A percentile compares a stretch with the other conserved stretches of the same genome.
phyloP scores from a whole-genome alignment of 2,888 invertebrate species.

The Diarsia brunnea region DNA sequence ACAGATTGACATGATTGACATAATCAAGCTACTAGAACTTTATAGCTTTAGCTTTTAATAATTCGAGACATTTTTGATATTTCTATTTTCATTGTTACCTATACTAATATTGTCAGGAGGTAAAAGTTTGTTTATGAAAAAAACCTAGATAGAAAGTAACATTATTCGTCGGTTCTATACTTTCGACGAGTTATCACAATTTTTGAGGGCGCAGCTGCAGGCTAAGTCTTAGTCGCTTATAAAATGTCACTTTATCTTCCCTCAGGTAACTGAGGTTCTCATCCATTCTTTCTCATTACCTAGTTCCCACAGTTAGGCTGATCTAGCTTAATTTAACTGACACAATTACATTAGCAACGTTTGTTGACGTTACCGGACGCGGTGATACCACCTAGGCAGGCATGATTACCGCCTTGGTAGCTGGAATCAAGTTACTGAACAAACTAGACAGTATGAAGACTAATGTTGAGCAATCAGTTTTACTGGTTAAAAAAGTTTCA shows the following conservation, averaged over 20 bases:
- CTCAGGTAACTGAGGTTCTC: neutral
- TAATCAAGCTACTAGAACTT: no score
- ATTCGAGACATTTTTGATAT: neutral
- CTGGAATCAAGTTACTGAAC: constrained; percentile 29
- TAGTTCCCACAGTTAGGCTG: constrained; percentile 38
- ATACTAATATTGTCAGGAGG: no score
- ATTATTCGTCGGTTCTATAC: no score
- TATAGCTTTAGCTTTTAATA: neutral
- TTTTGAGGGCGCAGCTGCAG: no score
- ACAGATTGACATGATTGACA: neutral
- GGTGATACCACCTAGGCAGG: constrained; percentile 9
- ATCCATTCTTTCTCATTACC: neutral
- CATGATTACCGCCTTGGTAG: constrained; percentile 2
- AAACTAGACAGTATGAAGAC: neutral
- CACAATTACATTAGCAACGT: constrained; percentile 41
- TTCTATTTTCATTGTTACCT: neutral
- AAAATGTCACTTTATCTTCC: neutral
- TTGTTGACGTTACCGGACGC: constrained; percentile 52
- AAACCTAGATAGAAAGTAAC: no score
- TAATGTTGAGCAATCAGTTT: neutral
- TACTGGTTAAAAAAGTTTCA: neutral
- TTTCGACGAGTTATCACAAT: no score
- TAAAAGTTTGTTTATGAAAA: no score
- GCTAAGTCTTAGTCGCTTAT: neutral
- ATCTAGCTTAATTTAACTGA: constrained; percentile 31